Conservation (phyloP, 2,888 invertebrate species). For the Chalcis sispes region DNA sequence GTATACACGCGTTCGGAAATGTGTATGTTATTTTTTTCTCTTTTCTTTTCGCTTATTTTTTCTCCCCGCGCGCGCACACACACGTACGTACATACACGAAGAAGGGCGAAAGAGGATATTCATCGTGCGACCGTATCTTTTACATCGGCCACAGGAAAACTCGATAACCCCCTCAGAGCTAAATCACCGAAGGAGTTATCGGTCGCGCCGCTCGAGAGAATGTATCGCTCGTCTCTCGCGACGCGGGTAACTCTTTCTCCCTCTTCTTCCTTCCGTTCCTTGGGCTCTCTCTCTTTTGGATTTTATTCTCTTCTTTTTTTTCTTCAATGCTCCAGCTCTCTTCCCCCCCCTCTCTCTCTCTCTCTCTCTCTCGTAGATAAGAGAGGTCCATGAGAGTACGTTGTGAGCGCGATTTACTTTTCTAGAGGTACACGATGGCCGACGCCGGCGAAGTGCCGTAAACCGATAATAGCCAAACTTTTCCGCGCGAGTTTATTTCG, state of each 20-base stretch:
- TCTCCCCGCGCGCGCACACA: neutral
- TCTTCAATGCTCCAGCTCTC: too few species aligned
- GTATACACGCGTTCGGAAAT: neutral
- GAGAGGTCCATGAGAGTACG: neutral
- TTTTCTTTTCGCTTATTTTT: too few species aligned
- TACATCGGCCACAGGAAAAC: slow-evolving; percentile 61
- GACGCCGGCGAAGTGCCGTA: slow-evolving; percentile 7
- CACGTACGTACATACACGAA: neutral
- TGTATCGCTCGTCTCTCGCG: slow-evolving; percentile 49
- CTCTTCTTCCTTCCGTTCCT: slow-evolving; percentile 3
- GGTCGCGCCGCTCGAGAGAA: slow-evolving; percentile 55
- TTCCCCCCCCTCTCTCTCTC: too few species aligned
- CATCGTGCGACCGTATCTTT: slow-evolving; percentile 57
- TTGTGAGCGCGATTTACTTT: slow-evolving; percentile 29
- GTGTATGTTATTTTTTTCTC: too few species aligned
- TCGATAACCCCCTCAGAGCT: slow-evolving; percentile 61
- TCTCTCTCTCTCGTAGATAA: slow-evolving; percentile 1
- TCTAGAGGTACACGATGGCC: neutral
- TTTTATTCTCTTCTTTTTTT: neutral
- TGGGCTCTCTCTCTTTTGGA: neutral
- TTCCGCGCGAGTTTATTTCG: slow-evolving; percentile 19
- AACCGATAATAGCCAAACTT: slow-evolving; percentile 51
- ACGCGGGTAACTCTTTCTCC: neutral
- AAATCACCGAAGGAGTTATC: slow-evolving; percentile 61
- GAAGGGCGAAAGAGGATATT: slow-evolving; percentile 49